Evolutionary conservation across 23 tunicate species (phyloP).

Genomic region (Trididemnum miniatum): DNA sequence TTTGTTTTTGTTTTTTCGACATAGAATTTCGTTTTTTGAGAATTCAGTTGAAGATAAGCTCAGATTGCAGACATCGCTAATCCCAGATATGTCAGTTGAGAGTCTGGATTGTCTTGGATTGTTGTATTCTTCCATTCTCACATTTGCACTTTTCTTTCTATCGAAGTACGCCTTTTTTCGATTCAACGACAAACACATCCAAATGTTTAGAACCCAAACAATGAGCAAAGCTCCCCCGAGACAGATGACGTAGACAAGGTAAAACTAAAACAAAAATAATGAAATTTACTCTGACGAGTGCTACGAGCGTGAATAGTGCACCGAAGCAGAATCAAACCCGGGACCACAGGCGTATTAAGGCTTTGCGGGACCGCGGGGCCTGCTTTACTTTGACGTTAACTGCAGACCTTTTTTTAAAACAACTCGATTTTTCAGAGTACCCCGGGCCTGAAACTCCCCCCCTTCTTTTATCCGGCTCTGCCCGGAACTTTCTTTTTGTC

Average conservation of each 20-base stretch:
- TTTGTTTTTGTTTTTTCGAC: not conserved
- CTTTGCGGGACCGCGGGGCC: no score
- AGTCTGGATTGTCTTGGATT: not conserved
- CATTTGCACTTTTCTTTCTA: not conserved
- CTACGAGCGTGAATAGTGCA: no score
- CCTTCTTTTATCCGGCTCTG: no score
- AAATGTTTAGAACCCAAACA: slow-evolving; percentile 40
- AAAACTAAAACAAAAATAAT: slow-evolving; percentile 26
- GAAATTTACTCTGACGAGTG: no score
- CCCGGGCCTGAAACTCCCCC: no score
- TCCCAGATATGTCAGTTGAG: not conserved
- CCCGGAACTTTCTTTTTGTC: no score
- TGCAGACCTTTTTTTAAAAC: no score
- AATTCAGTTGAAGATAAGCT: not conserved
- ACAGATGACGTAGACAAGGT: slow-evolving; percentile 28
- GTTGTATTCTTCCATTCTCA: not conserved
- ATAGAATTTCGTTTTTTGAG: not conserved
- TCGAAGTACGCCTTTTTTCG: not conserved
- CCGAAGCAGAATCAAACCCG: no score
- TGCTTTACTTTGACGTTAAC: no score
- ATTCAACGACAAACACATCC: not conserved
- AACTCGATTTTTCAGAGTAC: no score
- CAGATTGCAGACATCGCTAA: not conserved
- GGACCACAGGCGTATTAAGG: no score
- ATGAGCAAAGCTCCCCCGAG: slow-evolving; percentile 26